A percentile compares a stretch with the other conserved stretches of the same genome.
Evolutionary conservation across 2,888 invertebrate species (phyloP).

Genomic region (Diplolepis rosae): DNA sequence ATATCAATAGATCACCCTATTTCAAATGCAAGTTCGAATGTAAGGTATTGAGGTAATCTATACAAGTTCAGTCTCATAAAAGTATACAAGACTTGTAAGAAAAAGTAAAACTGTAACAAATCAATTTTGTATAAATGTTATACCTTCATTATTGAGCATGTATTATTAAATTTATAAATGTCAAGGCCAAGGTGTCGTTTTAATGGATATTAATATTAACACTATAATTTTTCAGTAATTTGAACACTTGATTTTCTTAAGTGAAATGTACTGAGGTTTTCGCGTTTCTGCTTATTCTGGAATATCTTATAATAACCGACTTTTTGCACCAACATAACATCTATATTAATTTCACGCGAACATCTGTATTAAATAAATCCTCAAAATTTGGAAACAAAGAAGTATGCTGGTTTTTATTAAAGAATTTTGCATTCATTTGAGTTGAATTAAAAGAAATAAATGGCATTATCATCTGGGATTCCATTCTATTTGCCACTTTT

Average conservation of each 20-base stretch:
- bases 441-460: background rate
- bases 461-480: background rate
- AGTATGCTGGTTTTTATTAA: too few species aligned
- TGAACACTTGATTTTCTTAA: conserved; percentile 10
- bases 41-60: conserved; percentile 12
- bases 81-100: conserved; percentile 11
- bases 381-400: background rate
- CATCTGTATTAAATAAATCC: background rate
- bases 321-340: background rate
- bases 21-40: conserved; percentile 23
- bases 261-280: conserved; percentile 5
- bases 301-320: conserved; percentile 8
- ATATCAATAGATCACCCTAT: conserved; percentile 2
- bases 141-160: conserved; percentile 25
- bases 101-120: conserved; percentile 22
- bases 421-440: background rate
- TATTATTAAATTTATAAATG: conserved; percentile 23
- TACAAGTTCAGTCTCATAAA: conserved; percentile 24
- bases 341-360: background rate
- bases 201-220: conserved; percentile 18
- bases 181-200: conserved; percentile 29
- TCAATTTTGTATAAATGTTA: conserved; percentile 13
- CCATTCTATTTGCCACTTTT: too few species aligned
- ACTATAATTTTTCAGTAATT: conserved; percentile 10
- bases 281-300: conserved; percentile 31